Percentiles rank a stretch among this genome's conserved stretches.
These are phyloP conservation scores for Halcyon malimbica DNA, from an alignment of 2,113 vertebrate genomes.

Conservation along the genomic window DNA sequence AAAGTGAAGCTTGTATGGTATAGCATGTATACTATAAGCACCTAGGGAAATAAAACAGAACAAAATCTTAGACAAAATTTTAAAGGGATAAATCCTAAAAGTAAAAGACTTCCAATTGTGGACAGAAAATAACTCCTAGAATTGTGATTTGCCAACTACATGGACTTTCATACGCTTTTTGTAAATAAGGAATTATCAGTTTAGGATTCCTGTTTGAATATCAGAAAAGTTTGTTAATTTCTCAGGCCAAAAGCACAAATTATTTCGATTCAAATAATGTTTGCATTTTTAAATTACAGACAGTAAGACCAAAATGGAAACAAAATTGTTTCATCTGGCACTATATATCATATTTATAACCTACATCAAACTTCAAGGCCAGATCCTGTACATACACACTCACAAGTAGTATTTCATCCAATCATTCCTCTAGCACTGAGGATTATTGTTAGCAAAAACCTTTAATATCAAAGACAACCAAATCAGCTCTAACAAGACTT, in stretches of 20 bases:
- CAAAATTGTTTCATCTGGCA: background rate
- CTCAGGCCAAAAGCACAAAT: background rate
- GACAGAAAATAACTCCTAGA: background rate
- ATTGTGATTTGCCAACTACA: background rate
- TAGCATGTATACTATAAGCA: background rate
- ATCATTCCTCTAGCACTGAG: background rate
- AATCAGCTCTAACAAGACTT: background rate
- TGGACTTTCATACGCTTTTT: background rate
- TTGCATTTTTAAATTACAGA: background rate
- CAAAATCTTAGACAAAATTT: background rate
- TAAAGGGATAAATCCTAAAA: background rate
- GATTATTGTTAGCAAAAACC: background rate
- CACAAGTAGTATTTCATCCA: background rate
- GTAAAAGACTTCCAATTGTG: background rate
- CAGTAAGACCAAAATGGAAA: background rate
- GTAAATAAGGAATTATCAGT: background rate
- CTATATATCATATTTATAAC: background rate
- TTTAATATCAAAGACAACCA: background rate
- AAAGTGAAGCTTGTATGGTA: rapidly evolving
- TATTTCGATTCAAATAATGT: background rate
- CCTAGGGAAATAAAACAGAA: background rate
- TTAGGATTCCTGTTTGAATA: background rate
- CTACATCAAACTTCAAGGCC: background rate
- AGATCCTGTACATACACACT: background rate
- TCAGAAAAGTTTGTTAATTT: background rate